Evolutionary conservation across 2,888 invertebrate genomes (phyloP).

Genomic region (Ariolimax columbianus): DNA sequence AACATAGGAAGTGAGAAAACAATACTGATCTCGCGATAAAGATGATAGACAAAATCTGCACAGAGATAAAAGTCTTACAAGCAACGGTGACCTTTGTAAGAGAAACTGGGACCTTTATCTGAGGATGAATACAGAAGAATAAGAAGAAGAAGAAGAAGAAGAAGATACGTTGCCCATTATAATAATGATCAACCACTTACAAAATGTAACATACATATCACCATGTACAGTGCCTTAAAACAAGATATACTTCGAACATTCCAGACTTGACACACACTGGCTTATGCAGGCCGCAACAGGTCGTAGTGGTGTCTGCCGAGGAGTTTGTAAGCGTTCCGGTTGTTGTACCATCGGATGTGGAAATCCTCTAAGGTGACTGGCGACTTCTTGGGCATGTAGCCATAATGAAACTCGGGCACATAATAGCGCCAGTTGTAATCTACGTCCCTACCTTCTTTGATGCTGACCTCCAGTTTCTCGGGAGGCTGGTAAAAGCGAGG

Average conservation of each 20-base stretch:
- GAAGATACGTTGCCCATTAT: too few relatives aligned
- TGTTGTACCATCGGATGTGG: constrained; percentile 24
- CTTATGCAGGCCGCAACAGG: constrained; percentile 28
- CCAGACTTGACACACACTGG: neutral
- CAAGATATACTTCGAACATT: neutral
- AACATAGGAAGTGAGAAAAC: too few relatives aligned
- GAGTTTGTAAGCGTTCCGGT: constrained; percentile 16
- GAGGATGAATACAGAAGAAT: too few relatives aligned
- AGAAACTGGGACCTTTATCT: too few relatives aligned
- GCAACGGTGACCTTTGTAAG: too few relatives aligned
- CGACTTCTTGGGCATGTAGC: constrained; percentile 46
- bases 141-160: too few relatives aligned
- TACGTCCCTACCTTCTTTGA: constrained; percentile 34
- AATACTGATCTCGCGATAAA: too few relatives aligned
- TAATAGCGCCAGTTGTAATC: constrained; percentile 51
- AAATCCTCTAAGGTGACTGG: constrained; percentile 40
- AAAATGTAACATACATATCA: too few relatives aligned
- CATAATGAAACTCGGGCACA: constrained; percentile 45
- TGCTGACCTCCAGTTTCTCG: neutral
- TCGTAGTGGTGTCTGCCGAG: constrained; percentile 30
- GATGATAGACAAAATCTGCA: too few relatives aligned
- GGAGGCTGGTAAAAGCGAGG: constrained; percentile 21
- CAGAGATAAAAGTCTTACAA: too few relatives aligned
- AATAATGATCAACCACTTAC: too few relatives aligned
- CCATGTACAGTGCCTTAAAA: neutral